Conservation (phyloP, 2,797 vertebrate genomes). For the Lepilemur ruficaudatus region DNA sequence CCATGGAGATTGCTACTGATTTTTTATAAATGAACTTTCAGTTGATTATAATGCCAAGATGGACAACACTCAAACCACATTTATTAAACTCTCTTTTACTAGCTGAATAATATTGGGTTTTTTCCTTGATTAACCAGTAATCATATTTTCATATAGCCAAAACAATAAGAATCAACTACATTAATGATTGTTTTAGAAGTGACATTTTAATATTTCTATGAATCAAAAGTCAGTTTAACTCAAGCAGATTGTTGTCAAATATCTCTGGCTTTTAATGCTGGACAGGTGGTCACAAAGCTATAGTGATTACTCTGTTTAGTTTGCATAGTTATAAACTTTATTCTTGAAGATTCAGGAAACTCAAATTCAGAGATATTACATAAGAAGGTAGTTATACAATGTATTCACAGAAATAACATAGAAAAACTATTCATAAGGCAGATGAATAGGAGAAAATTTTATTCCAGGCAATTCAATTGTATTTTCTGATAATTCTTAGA, state of each 20-base stretch:
- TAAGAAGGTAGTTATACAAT: not conserved
- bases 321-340: not conserved
- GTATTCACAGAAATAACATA: not conserved
- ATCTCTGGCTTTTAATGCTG: not conserved
- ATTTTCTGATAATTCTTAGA: not conserved
- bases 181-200: not conserved
- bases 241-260: not conserved
- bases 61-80: not conserved
- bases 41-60: not conserved
- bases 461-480: not conserved
- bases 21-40: not conserved
- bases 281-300: not conserved
- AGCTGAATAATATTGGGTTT: not conserved
- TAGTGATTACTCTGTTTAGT: not conserved
- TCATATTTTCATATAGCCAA: not conserved
- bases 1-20: not conserved
- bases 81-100: not conserved
- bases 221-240: not conserved
- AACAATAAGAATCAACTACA: not conserved
- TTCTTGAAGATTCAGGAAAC: not conserved
- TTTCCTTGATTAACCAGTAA: not conserved
- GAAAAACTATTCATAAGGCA: not conserved
- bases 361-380: not conserved
- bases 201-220: not conserved
- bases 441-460: not conserved